Conservation (phyloP, 2,888 invertebrate species). For the Sphaerophoria taeniata region DNA sequence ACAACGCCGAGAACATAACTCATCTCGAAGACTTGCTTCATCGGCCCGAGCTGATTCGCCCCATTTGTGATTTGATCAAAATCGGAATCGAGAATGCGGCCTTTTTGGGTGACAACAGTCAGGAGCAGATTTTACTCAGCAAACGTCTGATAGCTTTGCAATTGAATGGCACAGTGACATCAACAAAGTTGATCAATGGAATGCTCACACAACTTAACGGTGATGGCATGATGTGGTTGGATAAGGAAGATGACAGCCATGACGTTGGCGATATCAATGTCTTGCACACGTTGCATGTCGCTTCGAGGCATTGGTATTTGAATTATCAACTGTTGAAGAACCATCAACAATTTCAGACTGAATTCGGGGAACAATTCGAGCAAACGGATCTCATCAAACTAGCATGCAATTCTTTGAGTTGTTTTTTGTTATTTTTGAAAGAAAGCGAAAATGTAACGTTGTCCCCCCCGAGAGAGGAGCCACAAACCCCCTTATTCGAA, state of each 20-base stretch:
- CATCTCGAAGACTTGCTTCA: conserved; percentile 80
- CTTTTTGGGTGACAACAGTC: conserved; percentile 79
- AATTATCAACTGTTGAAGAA: conserved; percentile 80
- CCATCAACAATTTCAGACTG: conserved; percentile 80
- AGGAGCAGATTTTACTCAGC: conserved; percentile 78
- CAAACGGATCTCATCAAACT: conserved; percentile 29
- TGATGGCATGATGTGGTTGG: conserved; percentile 74
- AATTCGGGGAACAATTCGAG: conserved; percentile 76
- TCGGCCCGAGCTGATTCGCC: conserved; percentile 79
- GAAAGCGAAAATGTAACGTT: background rate
- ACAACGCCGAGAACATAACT: conserved; percentile 80
- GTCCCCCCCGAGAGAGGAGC: background rate
- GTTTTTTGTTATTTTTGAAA: conserved; percentile 77
- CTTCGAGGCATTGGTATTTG: conserved; percentile 81
- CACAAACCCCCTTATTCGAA: conserved; percentile 38
- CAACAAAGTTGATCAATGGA: conserved; percentile 78
- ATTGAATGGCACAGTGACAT: conserved; percentile 78
- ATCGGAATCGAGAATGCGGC: conserved; percentile 81
- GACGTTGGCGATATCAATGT: conserved; percentile 75
- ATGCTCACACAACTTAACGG: conserved; percentile 75
- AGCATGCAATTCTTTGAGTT: conserved; percentile 77
- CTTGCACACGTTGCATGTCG: conserved; percentile 79
- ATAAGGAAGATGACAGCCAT: conserved; percentile 76
- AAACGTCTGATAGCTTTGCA: conserved; percentile 80
- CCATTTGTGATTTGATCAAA: conserved; percentile 81